Evolutionary conservation across 2,113 vertebrate genomes (phyloP).

Genomic region (Microtus ochrogaster): DNA sequence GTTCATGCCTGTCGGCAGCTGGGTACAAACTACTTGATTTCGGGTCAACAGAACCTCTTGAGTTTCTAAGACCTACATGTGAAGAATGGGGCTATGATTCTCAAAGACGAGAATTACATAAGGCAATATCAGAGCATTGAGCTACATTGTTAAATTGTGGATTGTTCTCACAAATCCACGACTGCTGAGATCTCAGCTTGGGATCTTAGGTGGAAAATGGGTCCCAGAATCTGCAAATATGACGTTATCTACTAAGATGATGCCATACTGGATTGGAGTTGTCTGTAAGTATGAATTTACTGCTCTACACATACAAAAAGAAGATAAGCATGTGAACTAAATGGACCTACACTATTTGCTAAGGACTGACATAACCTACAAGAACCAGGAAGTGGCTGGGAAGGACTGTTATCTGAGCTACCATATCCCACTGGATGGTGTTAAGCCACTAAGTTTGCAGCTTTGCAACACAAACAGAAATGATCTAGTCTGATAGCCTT

Average conservation of each 20-base stretch:
- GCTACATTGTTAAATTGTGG: background rate
- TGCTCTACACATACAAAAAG: background rate
- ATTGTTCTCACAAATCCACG: background rate
- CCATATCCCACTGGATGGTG: background rate
- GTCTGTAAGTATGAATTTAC: background rate
- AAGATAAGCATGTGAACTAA: background rate
- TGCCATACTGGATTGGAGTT: background rate
- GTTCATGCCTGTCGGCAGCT: background rate
- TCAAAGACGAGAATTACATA: background rate
- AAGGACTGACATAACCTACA: background rate
- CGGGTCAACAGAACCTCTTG: background rate
- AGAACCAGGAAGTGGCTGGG: background rate
- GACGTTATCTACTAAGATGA: slow-evolving; percentile 2
- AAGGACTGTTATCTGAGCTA: background rate
- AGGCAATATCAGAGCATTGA: background rate
- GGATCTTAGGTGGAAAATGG: background rate
- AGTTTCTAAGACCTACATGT: background rate
- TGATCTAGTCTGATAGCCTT: background rate
- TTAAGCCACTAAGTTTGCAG: background rate
- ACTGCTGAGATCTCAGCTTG: background rate
- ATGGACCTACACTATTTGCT: background rate
- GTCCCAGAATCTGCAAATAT: background rate
- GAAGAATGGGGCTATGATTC: background rate
- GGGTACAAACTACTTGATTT: background rate
- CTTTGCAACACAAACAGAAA: background rate